A percentile compares a stretch with the other conserved stretches of the same genome.
Evolutionary conservation across 2,797 vertebrate species (phyloP).

Genomic region (Ctenochaetus hawaiiensis): DNA sequence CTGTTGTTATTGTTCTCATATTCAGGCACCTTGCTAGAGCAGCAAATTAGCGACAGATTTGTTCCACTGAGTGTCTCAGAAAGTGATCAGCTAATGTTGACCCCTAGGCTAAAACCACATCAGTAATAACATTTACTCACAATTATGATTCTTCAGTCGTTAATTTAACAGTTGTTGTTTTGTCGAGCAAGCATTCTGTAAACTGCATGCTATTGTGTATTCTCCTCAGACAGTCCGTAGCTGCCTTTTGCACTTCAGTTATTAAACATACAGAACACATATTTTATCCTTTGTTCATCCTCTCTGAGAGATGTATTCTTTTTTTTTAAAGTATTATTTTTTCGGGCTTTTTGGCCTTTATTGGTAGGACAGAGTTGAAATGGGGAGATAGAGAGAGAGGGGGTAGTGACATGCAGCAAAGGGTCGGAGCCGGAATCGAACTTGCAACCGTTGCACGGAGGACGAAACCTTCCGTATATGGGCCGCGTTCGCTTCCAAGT

Average conservation of each 20-base stretch:
- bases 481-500: no score
- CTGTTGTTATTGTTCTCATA: slow-evolving; percentile 30
- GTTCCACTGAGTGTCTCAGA: slow-evolving; percentile 47
- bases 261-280: not conserved
- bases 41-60: slow-evolving; percentile 37
- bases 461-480: no score
- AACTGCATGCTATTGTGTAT: not conserved
- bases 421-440: no score
- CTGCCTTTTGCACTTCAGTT: slow-evolving; percentile 11
- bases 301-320: not conserved
- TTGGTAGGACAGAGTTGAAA: no score
- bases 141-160: slow-evolving; percentile 43
- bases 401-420: no score
- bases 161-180: slow-evolving; percentile 42
- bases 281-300: not conserved
- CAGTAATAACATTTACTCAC: slow-evolving; percentile 52
- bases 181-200: not conserved
- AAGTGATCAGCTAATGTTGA: slow-evolving; percentile 56
- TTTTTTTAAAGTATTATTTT: no score
- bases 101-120: slow-evolving; percentile 52
- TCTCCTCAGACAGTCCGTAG: not conserved
- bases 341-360: no score
- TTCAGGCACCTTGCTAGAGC: slow-evolving; percentile 32
- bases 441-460: no score
- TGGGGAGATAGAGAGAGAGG: no score